Conservation (phyloP, 2,113 vertebrate species). For the Pseudorhombus dupliciocellatus region DNA sequence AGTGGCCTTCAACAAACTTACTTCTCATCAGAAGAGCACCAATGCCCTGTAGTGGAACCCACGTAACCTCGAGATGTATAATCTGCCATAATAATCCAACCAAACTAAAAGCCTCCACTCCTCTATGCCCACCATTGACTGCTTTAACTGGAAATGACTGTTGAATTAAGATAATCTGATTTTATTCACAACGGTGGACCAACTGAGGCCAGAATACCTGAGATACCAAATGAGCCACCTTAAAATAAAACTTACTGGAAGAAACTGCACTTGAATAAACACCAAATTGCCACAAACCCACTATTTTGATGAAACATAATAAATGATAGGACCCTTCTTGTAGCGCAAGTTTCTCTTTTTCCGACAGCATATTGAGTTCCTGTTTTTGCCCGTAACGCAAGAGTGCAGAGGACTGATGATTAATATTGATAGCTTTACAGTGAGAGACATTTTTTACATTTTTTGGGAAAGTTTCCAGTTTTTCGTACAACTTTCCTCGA, state of each 20-base stretch:
- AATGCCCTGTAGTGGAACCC: conserved; percentile 85
- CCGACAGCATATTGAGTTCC: background rate
- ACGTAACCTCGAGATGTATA: conserved; percentile 67
- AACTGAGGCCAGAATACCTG: background rate
- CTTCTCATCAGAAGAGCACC: conserved; percentile 76
- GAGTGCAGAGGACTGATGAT: conserved; percentile 5
- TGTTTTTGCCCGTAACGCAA: background rate
- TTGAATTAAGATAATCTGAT: conserved; percentile 17
- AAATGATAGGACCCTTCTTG: no score
- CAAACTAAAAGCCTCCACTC: conserved; percentile 56
- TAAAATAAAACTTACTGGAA: no score
- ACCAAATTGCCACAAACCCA: no score
- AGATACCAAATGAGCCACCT: no score
- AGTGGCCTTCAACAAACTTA: conserved; percentile 82
- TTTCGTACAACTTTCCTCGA: background rate
- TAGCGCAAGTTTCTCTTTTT: no score
- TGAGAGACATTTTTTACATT: conserved; percentile 13
- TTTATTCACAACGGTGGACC: conserved; percentile 1
- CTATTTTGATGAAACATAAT: no score
- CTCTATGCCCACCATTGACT: conserved; percentile 33
- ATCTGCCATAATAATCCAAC: conserved; percentile 59
- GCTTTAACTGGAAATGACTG: conserved; percentile 41
- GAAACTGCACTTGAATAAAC: no score
- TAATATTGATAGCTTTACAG: background rate
- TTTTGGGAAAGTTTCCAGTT: conserved; percentile 21